These are phyloP conservation scores for Trypoxylon attenuatum DNA, from an alignment of 2,888 invertebrate species.

Conservation along the genomic window DNA sequence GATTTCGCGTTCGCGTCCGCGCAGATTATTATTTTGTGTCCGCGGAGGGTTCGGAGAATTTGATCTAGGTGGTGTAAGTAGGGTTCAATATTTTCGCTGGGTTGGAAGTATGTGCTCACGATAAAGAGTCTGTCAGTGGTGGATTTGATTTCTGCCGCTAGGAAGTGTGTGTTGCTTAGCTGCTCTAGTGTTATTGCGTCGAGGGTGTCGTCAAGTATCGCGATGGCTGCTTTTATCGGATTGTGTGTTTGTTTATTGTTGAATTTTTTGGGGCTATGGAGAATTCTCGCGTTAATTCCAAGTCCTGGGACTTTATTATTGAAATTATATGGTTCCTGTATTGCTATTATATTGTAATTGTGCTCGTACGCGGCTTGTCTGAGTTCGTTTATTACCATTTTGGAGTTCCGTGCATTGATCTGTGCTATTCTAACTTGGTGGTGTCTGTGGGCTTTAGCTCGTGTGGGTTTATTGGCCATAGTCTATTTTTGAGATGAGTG, in stretches of 20 bases:
- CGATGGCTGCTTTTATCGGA: background rate
- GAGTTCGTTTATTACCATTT: background rate
- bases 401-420: background rate
- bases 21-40: background rate
- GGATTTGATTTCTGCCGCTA: background rate
- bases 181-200: background rate
- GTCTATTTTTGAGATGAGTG: background rate
- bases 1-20: constrained; percentile 1
- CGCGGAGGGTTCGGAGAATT: background rate
- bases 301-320: background rate
- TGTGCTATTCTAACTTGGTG: background rate
- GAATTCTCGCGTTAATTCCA: background rate
- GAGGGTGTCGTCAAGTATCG: background rate
- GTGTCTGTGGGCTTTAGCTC: too few species aligned
- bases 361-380: background rate
- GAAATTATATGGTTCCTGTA: background rate
- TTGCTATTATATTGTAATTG: background rate
- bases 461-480: background rate
- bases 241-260: background rate
- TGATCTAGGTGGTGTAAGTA: background rate
- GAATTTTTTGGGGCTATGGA: background rate
- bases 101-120: background rate
- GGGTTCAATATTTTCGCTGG: background rate
- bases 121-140: background rate
- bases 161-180: background rate